A percentile compares a stretch with the other conserved stretches of the same genome.
These are phyloP conservation scores for Phylloscopus whistleri DNA, from an alignment of 2,113 vertebrate genomes.

Conservation along the genomic window DNA sequence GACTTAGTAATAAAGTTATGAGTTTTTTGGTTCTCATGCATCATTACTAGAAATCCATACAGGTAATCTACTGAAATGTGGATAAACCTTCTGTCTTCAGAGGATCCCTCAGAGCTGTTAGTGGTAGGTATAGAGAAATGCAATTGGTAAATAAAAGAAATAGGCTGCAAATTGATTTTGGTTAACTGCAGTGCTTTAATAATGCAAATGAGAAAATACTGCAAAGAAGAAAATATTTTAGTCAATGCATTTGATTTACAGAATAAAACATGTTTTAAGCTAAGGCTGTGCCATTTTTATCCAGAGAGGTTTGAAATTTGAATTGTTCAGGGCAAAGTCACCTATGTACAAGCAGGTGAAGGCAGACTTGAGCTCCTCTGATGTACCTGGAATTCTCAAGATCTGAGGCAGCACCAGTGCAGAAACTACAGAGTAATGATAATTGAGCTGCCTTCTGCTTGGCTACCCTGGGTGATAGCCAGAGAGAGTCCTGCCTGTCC, in stretches of 20 bases:
- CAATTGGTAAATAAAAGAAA: neutral
- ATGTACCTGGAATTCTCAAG: neutral
- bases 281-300: neutral
- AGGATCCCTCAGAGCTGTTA: neutral
- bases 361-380: neutral
- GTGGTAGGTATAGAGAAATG: neutral
- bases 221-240: neutral
- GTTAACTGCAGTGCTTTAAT: neutral
- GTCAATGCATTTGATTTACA: neutral
- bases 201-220: neutral
- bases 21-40: neutral
- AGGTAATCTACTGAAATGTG: neutral
- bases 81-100: neutral
- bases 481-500: neutral
- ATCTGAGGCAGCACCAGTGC: accelerated
- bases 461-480: neutral
- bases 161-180: neutral
- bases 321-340: neutral
- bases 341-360: neutral
- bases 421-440: neutral
- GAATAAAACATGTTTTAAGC: neutral
- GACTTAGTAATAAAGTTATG: neutral
- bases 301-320: neutral
- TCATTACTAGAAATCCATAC: neutral
- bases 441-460: neutral